phyloP scores from a whole-genome alignment of 2,888 invertebrate genomes.

The Clitarchus hookeri region DNA sequence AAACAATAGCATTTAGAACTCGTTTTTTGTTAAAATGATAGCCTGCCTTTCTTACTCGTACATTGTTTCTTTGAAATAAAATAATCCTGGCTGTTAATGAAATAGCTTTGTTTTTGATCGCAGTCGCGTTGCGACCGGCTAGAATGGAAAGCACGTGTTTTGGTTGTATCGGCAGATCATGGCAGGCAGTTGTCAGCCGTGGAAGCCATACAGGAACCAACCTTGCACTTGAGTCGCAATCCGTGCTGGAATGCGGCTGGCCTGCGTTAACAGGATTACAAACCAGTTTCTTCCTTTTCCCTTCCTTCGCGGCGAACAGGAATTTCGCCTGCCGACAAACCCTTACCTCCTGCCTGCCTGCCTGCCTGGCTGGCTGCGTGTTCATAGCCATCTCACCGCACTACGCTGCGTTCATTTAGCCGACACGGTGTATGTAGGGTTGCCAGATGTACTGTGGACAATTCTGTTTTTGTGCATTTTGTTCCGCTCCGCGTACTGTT shows the following conservation, averaged over 20 bases:
- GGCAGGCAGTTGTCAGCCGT: background rate
- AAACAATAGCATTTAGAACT: too few species aligned
- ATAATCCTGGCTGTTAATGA: too few species aligned
- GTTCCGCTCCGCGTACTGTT: too few species aligned
- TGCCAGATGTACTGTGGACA: too few species aligned
- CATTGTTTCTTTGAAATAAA: too few species aligned
- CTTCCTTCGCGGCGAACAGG: background rate
- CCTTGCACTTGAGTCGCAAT: slow-evolving; percentile 9
- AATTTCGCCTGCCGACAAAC: background rate
- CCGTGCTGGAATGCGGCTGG: background rate
- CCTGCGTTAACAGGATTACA: slow-evolving; percentile 5
- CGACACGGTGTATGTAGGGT: too few species aligned
- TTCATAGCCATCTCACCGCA: background rate
- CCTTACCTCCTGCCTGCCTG: background rate
- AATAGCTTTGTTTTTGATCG: too few species aligned
- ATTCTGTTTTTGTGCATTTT: too few species aligned
- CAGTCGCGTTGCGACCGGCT: too few species aligned
- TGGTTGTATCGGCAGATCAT: background rate
- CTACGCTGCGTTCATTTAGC: background rate
- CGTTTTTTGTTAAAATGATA: too few species aligned
- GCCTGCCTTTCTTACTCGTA: too few species aligned
- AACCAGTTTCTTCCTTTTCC: background rate
- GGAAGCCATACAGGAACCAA: slow-evolving; percentile 7
- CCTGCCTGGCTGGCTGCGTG: background rate
- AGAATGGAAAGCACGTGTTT: background rate